These are phyloP conservation scores for Lucilia sericata DNA, from an alignment of 1,140 invertebrate species.

Conservation along the genomic window DNA sequence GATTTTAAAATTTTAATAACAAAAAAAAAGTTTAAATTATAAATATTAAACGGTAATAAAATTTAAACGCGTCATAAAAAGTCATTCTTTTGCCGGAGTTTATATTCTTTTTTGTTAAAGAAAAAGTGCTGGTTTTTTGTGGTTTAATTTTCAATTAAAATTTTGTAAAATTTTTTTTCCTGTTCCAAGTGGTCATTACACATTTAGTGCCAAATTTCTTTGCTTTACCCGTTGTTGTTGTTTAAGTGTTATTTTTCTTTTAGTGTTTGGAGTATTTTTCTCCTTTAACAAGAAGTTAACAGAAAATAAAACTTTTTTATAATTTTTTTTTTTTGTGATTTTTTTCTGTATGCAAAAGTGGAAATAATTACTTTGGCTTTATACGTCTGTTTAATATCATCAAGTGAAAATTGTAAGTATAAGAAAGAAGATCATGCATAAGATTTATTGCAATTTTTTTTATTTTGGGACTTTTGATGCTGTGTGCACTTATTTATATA, in stretches of 20 bases:
- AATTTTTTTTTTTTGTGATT: background rate
- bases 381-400: background rate
- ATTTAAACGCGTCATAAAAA: background rate
- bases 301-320: background rate
- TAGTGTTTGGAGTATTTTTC: background rate
- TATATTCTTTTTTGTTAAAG: background rate
- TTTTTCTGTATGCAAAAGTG: background rate
- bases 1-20: background rate
- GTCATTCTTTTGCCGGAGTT: background rate
- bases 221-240: background rate
- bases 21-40: background rate
- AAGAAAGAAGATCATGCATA: background rate
- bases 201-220: background rate
- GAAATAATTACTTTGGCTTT: constrained; percentile 8
- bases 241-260: background rate
- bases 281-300: background rate
- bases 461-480: background rate
- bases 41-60: background rate
- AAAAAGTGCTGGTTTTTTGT: background rate
- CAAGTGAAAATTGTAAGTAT: constrained; percentile 27
- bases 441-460: constrained; percentile 10
- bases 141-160: background rate
- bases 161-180: background rate
- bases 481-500: background rate
- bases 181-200: background rate